Evolutionary conservation across 23 tunicate genomes (phyloP).

Genomic region (Halocynthia roretzi): DNA sequence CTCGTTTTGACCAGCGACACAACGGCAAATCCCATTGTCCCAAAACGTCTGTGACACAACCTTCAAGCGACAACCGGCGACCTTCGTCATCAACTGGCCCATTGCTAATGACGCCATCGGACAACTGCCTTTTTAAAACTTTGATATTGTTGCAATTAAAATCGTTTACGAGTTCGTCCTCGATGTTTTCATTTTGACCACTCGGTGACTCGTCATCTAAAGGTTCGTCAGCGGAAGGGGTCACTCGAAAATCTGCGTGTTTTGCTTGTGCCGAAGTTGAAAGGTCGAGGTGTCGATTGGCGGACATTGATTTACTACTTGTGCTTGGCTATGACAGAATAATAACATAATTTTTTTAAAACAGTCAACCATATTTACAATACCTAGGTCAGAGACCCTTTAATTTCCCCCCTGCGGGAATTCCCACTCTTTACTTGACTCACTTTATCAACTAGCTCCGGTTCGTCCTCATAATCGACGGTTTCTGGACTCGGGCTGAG

Average conservation of each 20-base stretch:
- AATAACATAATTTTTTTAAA: too few species aligned
- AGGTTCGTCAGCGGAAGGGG: slow-evolving; percentile 5
- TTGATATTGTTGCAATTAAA: slow-evolving; percentile 26
- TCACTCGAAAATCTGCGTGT: background rate
- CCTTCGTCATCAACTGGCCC: too few species aligned
- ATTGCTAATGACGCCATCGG: too few species aligned
- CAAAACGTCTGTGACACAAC: background rate
- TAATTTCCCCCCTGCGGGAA: too few species aligned
- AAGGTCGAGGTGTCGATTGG: too few species aligned
- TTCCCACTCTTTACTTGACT: too few species aligned
- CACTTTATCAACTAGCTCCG: background rate
- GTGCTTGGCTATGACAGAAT: too few species aligned
- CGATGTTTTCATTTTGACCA: background rate
- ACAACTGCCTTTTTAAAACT: background rate
- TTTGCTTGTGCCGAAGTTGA: background rate
- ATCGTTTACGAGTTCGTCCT: slow-evolving; percentile 20
- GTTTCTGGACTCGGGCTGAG: slow-evolving; percentile 28
- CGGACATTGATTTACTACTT: too few species aligned
- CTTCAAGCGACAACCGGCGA: too few species aligned
- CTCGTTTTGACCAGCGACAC: slow-evolving; percentile 31
- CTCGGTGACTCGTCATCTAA: background rate
- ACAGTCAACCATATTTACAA: too few species aligned
- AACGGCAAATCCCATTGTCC: slow-evolving; percentile 16
- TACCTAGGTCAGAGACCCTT: too few species aligned
- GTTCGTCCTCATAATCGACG: slow-evolving; percentile 18